Percentiles rank a stretch among this genome's conserved stretches.
Conservation (phyloP, 2,797 vertebrate species). For the Dicrostonyx torquatus region DNA sequence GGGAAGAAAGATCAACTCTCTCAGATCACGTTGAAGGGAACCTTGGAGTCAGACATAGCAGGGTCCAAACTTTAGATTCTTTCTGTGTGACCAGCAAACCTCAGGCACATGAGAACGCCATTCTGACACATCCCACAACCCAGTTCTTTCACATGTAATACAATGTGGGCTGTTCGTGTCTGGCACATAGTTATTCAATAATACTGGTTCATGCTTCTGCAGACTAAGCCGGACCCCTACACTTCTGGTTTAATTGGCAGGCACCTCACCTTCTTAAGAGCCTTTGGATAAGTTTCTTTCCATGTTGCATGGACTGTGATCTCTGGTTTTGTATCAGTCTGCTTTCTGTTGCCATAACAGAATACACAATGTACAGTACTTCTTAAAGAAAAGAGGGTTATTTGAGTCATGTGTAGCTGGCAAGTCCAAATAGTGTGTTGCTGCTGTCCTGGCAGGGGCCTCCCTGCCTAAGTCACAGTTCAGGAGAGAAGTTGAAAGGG, state of each 20-base stretch:
- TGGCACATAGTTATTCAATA: not conserved
- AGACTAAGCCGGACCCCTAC: fast-evolving
- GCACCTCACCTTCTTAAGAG: not conserved
- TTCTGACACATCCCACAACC: not conserved
- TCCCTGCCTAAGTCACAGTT: not conserved
- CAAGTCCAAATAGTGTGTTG: not conserved
- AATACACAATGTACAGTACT: not conserved
- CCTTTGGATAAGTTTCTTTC: not conserved
- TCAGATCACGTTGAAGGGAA: not conserved
- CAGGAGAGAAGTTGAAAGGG: not conserved
- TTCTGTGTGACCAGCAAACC: not conserved
- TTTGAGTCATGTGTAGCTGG: not conserved
- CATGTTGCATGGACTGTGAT: not conserved
- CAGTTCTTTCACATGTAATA: not conserved
- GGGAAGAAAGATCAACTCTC: not conserved
- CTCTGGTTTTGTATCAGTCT: not conserved
- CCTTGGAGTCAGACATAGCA: not conserved
- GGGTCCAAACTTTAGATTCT: not conserved
- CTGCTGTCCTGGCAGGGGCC: not conserved
- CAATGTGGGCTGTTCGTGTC: not conserved
- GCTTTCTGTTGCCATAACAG: not conserved
- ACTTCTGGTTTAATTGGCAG: not conserved
- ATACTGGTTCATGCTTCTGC: not conserved
- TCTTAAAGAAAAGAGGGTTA: not conserved
- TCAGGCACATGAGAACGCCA: not conserved